phyloP scores from a whole-genome alignment of 2,797 vertebrate species.

The Hippocampus kuda region DNA sequence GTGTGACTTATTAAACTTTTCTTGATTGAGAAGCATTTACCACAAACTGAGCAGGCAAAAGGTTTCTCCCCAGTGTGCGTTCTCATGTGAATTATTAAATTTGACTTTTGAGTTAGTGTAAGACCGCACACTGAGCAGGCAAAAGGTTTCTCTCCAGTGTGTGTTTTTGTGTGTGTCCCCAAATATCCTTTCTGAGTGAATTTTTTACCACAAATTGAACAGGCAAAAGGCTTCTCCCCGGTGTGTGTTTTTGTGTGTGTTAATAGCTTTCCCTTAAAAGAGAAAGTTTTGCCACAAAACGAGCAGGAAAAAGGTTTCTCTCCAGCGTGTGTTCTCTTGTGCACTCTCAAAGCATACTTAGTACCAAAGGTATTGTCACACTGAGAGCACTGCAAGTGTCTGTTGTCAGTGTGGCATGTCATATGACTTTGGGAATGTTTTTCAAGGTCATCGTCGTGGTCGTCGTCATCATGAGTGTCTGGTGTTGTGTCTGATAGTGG shows the following conservation, averaged over 20 bases:
- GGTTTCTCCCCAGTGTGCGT: neutral
- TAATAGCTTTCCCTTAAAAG: neutral
- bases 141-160: neutral
- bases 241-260: neutral
- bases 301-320: neutral
- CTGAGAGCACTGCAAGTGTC: neutral
- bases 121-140: neutral
- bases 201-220: neutral
- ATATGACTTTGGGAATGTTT: neutral
- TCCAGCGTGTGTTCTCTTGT: neutral
- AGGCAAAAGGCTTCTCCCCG: neutral
- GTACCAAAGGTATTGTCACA: neutral
- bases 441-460: neutral
- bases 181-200: neutral
- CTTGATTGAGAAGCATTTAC: neutral
- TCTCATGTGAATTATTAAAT: neutral
- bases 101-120: too few relatives aligned
- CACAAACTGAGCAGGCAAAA: conserved; percentile 1
- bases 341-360: neutral
- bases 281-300: neutral
- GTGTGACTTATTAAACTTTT: neutral
- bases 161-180: neutral
- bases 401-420: neutral
- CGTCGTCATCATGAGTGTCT: neutral
- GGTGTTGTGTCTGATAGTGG: neutral